Base-by-base conservation (phyloP, 2,888 invertebrate species). In the Tillus elongatus region DNA sequence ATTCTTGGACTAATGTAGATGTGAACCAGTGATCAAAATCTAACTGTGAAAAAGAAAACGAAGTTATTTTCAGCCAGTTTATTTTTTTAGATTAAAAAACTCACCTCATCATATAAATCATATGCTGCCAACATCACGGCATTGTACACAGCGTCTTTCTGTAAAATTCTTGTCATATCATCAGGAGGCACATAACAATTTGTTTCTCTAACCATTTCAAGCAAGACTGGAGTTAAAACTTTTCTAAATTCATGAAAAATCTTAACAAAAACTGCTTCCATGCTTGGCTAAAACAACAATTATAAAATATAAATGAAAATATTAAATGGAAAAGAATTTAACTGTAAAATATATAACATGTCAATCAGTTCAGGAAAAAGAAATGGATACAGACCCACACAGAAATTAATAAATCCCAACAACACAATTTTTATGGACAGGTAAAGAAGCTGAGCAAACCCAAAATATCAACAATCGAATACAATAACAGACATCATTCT, bases 11-110 rank as follows among this genome's bases (percentile, higher is more conserved):
- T 33, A 96, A 66, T 24, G 86, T 82, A 28, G 79, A 82, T 9
- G 78, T 77, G 52, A 95, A 87, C 93, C 93, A 95, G 50, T 82
- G 75, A 62, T 95, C 90, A 64, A 95, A 95, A 63, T 93, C 86
- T 26, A 95, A 76, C 78, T 83, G 54, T 60, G 57, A 50, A 39
- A 41, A 39, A 46, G 39, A 41, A 36, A 36, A 19, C 6, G 24
- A 19, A 19, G n/a, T 8, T 19, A 19, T 19, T 19, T 19, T 19
- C 24, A 19, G 6, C n/a, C n/a, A 19, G 6, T 19, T 19, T 19
- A 19, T n/a, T n/a, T n/a, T n/a, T n/a, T n/a, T n/a, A n/a, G 28
- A 8, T 8, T 11, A 24, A 34, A 15, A 29, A 14, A 36, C 29
- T 67, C 56, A 81, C 83, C 63, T 91, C 89, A 59, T 93, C 90